Evolutionary conservation across 2,113 vertebrate species (phyloP).

Genomic region (Nansenia antarctica): DNA sequence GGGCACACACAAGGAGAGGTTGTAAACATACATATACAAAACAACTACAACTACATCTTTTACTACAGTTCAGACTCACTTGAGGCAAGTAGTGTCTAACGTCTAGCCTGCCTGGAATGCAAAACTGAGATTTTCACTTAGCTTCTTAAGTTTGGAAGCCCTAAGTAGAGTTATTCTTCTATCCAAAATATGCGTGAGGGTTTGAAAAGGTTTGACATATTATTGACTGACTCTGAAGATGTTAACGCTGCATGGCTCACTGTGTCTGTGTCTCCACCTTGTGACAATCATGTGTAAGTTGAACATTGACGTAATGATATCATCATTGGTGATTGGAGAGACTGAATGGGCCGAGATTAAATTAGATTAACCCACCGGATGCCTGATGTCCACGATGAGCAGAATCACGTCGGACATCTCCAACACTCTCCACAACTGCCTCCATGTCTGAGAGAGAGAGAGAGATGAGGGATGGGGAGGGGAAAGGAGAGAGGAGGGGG

Average conservation of each 20-base stretch:
- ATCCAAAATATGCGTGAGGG: no score
- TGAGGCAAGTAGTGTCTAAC: no score
- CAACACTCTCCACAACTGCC: constrained; percentile 91
- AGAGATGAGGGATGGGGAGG: not conserved
- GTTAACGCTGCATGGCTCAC: no score
- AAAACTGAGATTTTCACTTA: no score
- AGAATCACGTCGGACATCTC: constrained; percentile 93
- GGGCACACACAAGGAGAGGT: not conserved
- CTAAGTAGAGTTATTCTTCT: no score
- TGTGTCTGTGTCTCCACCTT: constrained; percentile 48
- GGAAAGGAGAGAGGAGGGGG: not conserved
- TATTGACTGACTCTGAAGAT: no score
- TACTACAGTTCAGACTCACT: not conserved
- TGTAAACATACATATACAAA: no score
- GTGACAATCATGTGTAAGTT: constrained; percentile 26
- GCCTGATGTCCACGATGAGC: constrained; percentile 88
- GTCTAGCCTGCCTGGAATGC: no score
- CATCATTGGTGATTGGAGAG: not conserved
- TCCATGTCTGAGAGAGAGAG: constrained; percentile 81
- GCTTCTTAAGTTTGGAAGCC: no score
- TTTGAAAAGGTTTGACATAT: no score
- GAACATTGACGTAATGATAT: no score
- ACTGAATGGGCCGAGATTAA: not conserved
- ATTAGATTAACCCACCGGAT: constrained; percentile 80
- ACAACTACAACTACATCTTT: no score